Percentiles rank a stretch among this genome's conserved stretches.
phyloP scores from a whole-genome alignment of 2,113 vertebrate genomes.

The Platysteira castanea region DNA sequence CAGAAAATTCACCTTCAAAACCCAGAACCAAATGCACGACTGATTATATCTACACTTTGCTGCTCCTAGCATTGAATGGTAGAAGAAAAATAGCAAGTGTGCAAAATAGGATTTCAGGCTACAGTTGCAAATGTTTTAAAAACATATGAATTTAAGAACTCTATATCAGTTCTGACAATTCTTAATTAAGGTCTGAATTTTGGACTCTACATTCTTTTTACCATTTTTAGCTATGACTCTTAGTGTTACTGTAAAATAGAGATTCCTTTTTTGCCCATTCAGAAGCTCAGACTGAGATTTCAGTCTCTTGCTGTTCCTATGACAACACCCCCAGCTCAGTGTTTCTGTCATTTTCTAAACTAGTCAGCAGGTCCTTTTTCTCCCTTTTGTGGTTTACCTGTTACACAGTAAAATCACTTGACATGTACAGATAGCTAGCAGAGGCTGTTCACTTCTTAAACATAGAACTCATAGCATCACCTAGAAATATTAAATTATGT shows the following conservation, averaged over 20 bases:
- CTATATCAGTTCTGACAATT: background rate
- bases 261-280: background rate
- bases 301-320: constrained; percentile 18
- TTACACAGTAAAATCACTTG: background rate
- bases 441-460: background rate
- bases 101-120: background rate
- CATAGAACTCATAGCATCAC: background rate
- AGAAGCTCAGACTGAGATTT: background rate
- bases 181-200: background rate
- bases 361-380: background rate
- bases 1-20: background rate
- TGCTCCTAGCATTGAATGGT: background rate
- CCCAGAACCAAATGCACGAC: background rate
- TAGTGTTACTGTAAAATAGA: background rate
- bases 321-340: constrained; percentile 1
- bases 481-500: background rate
- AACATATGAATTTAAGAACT: background rate
- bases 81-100: background rate
- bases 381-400: background rate
- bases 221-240: background rate
- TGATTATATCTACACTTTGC: background rate
- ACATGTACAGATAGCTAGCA: background rate
- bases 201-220: background rate
- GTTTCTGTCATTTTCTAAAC: background rate
- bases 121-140: background rate